Base-by-base conservation (phyloP, 2,797 vertebrate genomes). In the Novumbra hubbsi region DNA sequence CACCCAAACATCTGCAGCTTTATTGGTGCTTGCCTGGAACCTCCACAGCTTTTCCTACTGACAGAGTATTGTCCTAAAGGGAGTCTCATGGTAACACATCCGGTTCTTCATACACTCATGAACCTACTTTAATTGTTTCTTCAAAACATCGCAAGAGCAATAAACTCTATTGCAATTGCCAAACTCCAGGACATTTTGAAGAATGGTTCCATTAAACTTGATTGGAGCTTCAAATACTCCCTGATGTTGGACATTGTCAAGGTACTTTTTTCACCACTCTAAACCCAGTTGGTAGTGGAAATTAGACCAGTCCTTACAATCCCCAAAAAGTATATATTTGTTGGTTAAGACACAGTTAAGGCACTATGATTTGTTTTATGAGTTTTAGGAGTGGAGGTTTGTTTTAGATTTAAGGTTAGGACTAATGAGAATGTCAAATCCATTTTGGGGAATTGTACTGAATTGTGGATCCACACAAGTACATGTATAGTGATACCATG, bases 151-250 rank as follows among this genome's bases (percentile, higher is more conserved):
- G 48, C n/a, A 49, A 68, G 38, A 45, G 45, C 27, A 30, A 50
- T 50, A 45, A n/a, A 69, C 21, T 49, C 8, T 7, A 49, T 27
- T 27, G 21, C 50, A n/a, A 19, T 19, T 57, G 28, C 49, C 69
- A 34, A 60, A n/a, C 72, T 70, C 2, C 74, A 87, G 86, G 84
- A 89, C 78, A 86, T 87, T 74, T 81, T 89, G 73, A 80, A 78
- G 67, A 88, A 85, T 52, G 65, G 78, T 27, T 85, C 84, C n/a
- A 88, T 88, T 70, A 88, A 82, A 69, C 75, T 86, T 68, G 81
- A 86, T 72, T 86, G 81, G 84, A 83, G 57, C 38, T 87, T 88
- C 73, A 86, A 85, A 70, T 89, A 73, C 68, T 88, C 76, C 27
- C 78, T 86, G 19, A 80, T 87, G 82, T 65, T 85, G 52, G 82